Evolutionary conservation across 2,113 vertebrate genomes (phyloP), one percentile per base, ranked within the genome.

Genomic region (Ophthalmolycus amberensis): DNA sequence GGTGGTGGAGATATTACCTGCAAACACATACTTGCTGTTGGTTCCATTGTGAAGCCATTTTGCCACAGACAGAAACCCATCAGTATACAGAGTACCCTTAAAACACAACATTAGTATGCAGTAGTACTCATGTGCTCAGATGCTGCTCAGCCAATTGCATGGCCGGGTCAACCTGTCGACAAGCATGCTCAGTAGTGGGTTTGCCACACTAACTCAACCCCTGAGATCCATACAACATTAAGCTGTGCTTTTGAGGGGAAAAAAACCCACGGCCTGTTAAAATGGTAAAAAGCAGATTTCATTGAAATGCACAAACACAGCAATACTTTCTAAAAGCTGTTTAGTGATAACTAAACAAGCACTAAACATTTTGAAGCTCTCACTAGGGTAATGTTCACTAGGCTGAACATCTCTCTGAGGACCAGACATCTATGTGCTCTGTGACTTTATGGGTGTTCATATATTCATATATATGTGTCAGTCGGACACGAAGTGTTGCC

Each of bases 1-100:
- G 48, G 48, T 75, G 10, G 32, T 64, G 18, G 37, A 50, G 5
- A 25, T 83, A 86, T 84, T 46, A 87, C 67, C 79, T 89, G 46
- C 38, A 58, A 74, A 63, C 56, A 32, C 50, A 42, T 73, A 68
- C 65, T 64, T 68, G 77, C 56, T 73, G 3, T 74, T 40, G 14
- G 15, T 56, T 68, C 38, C 6, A 63, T 58, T 29, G 48, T 64
- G 50, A 67, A 79, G 34, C 1, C 3, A 3, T 27, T 63, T 42
- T 46, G 44, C 46, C 3, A 38, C 50, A 27, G 70, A 46, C n/a
- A 15, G 34, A 27, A 50, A 67, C 46, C 29, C 37, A 70, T 54
- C 62, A 44, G 32, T 74, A 37, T 22, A 66, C 38, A 32, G 15
- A 79, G 44, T 34, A 48, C 37, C 40, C 27, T 54, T 54, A 46